Percentiles rank a stretch among this genome's conserved stretches.
phyloP scores from a whole-genome alignment of 2,888 invertebrate genomes.

The Pyrocoelia pectoralis region DNA sequence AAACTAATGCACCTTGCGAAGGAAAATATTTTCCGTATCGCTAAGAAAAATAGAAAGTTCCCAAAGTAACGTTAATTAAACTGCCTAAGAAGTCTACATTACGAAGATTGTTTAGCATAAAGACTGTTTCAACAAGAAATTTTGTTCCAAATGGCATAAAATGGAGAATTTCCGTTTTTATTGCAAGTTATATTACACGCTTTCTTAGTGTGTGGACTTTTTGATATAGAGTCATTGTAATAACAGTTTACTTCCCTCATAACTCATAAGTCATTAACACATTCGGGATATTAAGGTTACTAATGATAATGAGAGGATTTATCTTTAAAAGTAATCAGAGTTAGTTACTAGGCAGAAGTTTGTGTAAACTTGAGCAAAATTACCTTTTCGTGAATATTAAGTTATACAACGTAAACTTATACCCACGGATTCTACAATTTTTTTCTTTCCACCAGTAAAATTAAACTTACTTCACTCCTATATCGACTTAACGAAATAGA shows the following conservation, averaged over 20 bases:
- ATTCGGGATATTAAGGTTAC: constrained; percentile 20
- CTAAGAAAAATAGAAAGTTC: background rate
- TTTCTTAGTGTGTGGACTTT: background rate
- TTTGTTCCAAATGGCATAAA: background rate
- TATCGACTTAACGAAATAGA: background rate
- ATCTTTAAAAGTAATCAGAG: constrained; percentile 28
- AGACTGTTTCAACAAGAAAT: background rate
- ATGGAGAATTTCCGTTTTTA: background rate
- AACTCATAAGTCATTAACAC: constrained; percentile 22
- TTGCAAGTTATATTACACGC: background rate
- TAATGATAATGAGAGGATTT: constrained; percentile 30
- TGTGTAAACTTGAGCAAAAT: constrained; percentile 21
- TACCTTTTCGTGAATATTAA: constrained; percentile 27
- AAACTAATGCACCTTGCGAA: background rate
- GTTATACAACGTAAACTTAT: constrained; percentile 12
- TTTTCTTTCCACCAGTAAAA: constrained; percentile 10
- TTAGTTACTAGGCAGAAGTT: constrained; percentile 10
- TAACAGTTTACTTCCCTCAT: background rate
- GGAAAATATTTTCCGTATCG: background rate
- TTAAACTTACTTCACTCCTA: constrained; percentile 4
- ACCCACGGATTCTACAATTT: constrained; percentile 4
- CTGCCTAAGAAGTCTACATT: background rate
- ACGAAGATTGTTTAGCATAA: background rate
- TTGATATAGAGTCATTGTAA: background rate
- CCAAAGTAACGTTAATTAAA: background rate